phyloP scores from a whole-genome alignment of 2,888 invertebrate species.

The Neocrepidodera transversa region DNA sequence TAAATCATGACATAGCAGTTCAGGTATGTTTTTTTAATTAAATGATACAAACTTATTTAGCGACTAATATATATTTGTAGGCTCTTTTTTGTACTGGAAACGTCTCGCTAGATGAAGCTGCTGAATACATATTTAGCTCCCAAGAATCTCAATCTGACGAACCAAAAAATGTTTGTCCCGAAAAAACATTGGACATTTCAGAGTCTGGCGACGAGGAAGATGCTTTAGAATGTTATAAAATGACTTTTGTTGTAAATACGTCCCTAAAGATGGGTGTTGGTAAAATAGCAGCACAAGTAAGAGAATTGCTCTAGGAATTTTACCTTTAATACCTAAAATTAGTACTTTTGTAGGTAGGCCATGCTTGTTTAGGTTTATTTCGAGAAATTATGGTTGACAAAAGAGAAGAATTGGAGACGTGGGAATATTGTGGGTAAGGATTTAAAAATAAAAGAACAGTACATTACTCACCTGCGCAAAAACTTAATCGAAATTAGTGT shows the following conservation, averaged over 20 bases:
- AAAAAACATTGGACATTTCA: slow-evolving; percentile 43
- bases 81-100: slow-evolving; percentile 66
- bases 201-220: slow-evolving; percentile 49
- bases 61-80: too few species aligned
- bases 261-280: slow-evolving; percentile 69
- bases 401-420: slow-evolving; percentile 61
- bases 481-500: too few species aligned
- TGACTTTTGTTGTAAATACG: slow-evolving; percentile 70
- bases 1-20: slow-evolving; percentile 58
- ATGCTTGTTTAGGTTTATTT: slow-evolving; percentile 67
- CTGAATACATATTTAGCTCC: slow-evolving; percentile 64
- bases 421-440: slow-evolving; percentile 63
- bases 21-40: slow-evolving; percentile 50
- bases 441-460: too few species aligned
- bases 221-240: slow-evolving; percentile 62
- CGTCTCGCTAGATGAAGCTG: slow-evolving; percentile 63
- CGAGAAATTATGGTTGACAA: slow-evolving; percentile 58
- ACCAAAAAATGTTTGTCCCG: slow-evolving; percentile 37
- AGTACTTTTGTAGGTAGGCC: slow-evolving; percentile 60
- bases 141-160: slow-evolving; percentile 50
- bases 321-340: slow-evolving; percentile 25
- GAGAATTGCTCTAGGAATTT: background rate
- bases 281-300: slow-evolving; percentile 67
- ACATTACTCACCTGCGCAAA: too few species aligned
- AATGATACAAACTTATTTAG: too few species aligned